Evolutionary conservation across 2,113 vertebrate genomes (phyloP).

Genomic region (Catharus minimus): DNA sequence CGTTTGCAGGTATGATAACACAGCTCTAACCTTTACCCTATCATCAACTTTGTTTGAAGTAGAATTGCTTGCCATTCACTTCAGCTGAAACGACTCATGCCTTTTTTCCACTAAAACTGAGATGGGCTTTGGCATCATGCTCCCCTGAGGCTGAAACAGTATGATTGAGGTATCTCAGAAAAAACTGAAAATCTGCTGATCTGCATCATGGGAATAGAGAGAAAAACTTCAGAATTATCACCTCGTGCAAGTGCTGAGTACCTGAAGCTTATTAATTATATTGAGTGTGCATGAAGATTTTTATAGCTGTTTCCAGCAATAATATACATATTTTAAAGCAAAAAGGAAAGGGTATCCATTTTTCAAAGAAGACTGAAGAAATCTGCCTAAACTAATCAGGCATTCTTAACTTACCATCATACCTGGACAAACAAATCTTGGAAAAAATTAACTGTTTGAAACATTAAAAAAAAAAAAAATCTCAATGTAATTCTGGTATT

Average conservation of each 20-base stretch:
- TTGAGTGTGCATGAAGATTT: neutral
- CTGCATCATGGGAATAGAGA: neutral
- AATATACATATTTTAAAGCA: neutral
- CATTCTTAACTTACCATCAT: neutral
- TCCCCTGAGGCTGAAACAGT: neutral
- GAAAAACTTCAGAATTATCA: neutral
- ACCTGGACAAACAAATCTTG: neutral
- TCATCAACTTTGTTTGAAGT: neutral
- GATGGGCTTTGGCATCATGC: neutral
- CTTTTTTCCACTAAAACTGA: neutral
- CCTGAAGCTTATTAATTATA: neutral
- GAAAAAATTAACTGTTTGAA: neutral
- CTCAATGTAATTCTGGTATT: neutral
- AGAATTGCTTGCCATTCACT: neutral
- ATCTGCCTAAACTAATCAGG: neutral
- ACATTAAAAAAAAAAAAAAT: neutral
- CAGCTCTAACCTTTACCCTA: neutral
- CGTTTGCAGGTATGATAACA: neutral
- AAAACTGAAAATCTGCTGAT: slow-evolving; percentile 4
- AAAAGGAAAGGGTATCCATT: neutral
- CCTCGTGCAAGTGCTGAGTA: neutral
- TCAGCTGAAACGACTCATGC: neutral
- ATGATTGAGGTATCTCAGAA: neutral
- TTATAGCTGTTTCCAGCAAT: neutral
- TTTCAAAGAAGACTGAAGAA: neutral